phyloP scores from a whole-genome alignment of 1,140 invertebrate species.

The Drosophila eugracilis region DNA sequence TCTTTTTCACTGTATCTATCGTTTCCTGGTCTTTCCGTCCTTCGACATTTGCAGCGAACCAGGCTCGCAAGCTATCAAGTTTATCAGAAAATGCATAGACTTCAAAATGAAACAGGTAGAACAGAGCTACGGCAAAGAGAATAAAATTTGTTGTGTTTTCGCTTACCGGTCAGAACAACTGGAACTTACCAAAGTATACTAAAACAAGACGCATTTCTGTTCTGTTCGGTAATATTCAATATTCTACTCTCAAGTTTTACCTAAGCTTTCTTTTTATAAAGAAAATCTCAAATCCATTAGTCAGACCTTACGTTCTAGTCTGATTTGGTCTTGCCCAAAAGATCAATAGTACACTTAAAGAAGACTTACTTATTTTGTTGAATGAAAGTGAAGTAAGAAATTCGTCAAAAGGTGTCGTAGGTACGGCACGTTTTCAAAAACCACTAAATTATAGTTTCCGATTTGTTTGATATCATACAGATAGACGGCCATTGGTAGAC shows the following conservation, averaged over 20 bases:
- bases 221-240: neutral
- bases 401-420: no score
- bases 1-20: neutral
- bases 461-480: no score
- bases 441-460: no score
- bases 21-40: neutral
- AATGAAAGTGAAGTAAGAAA: no score
- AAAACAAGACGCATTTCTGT: neutral
- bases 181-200: neutral
- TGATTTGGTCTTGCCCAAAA: neutral
- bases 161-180: neutral
- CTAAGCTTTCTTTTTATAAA: neutral
- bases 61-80: neutral
- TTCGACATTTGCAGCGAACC: neutral
- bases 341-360: neutral
- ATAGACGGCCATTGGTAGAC: no score
- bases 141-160: neutral
- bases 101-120: neutral
- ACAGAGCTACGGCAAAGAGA: neutral
- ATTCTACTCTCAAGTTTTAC: no score
- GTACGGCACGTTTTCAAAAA: no score
- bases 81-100: neutral
- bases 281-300: neutral
- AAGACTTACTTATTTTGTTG: no score
- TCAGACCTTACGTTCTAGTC: neutral